Evolutionary conservation across 2,113 vertebrate species (phyloP).

Genomic region (Polypterus bichir): DNA sequence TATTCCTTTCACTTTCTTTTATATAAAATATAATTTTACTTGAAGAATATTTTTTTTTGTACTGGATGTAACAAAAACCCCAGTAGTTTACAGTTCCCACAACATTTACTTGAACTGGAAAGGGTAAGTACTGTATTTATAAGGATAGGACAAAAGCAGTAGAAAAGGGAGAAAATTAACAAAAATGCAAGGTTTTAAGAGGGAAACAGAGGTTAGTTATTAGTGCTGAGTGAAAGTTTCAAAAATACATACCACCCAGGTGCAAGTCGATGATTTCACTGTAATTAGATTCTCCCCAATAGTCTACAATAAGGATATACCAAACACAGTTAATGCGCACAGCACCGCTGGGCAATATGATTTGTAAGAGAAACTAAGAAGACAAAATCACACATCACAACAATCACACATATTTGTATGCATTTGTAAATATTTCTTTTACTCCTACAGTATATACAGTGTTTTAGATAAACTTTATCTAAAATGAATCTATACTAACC

Average conservation of each 20-base stretch:
- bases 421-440: too few relatives aligned
- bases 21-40: too few relatives aligned
- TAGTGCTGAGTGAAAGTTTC: constrained; percentile 70
- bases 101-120: constrained; percentile 43
- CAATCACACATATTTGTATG: too few relatives aligned
- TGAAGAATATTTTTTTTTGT: too few relatives aligned
- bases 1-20: too few relatives aligned
- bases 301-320: constrained; percentile 98
- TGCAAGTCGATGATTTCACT: constrained; percentile 99
- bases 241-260: constrained; percentile 99
- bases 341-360: constrained; percentile 12
- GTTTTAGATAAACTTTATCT: too few relatives aligned
- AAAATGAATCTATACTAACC: too few relatives aligned
- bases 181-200: constrained; percentile 17
- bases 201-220: constrained; percentile 44
- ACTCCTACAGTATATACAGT: too few relatives aligned
- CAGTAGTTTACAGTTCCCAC: too few relatives aligned
- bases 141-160: constrained; percentile 25
- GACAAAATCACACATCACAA: too few relatives aligned
- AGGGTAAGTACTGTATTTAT: constrained; percentile 23
- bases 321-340: constrained; percentile 82
- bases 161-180: constrained; percentile 34
- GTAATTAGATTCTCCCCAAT: constrained; percentile 99
- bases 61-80: too few relatives aligned
- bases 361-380: constrained; percentile 21